Evolutionary conservation across 2,797 vertebrate genomes (phyloP), one percentile per base, ranked within the genome.

Genomic region (Parauchenoglanis punctatus): DNA sequence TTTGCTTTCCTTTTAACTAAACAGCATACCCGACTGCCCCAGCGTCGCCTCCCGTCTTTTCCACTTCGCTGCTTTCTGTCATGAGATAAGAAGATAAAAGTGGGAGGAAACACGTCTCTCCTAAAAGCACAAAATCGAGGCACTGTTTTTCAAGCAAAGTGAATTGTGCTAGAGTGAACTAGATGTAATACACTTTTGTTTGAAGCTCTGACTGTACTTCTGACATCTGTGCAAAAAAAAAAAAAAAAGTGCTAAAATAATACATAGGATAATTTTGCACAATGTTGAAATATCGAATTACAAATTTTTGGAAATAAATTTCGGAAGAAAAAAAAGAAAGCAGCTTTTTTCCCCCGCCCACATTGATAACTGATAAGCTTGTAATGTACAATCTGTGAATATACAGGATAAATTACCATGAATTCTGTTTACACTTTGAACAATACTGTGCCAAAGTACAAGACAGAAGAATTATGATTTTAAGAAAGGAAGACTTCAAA

Each of bases 1-100:
- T 94, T 94, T 93, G 91, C 94, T 91, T 95, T 95, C 94, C 94
- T 96, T 96, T 97, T 96, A 96, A 96, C 96, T 96, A 95, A 96
- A 96, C 95, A 93, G 92, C 87, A 81, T 94, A 94, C 94, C 94
- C 93, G 94, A 94, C 92, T 91, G 76, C 28, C 44, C 58, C 87
- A 0, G 13, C 89, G 89, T 90, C 90, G 86, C 93, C 89, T 92
- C 91, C 90, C 93, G 92, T 92, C 95, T 94, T 95, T 96, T 96
- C 94, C 94, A 94, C 96, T 92, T 93, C 92, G 92, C 87, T 84
- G 91, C 92, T 91, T 92, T 93, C 93, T 93, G 93, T 95, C 93
- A 95, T 91, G 90, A 92, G 93, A 94, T 94, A 93, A 93, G 92
- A 94, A 87, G 92, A 93, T 91, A 31, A 84, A 93, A 89, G 93